A percentile compares a stretch with the other conserved stretches of the same genome.
Conservation (phyloP, 2,797 vertebrate species). For the Trachops cirrhosus region DNA sequence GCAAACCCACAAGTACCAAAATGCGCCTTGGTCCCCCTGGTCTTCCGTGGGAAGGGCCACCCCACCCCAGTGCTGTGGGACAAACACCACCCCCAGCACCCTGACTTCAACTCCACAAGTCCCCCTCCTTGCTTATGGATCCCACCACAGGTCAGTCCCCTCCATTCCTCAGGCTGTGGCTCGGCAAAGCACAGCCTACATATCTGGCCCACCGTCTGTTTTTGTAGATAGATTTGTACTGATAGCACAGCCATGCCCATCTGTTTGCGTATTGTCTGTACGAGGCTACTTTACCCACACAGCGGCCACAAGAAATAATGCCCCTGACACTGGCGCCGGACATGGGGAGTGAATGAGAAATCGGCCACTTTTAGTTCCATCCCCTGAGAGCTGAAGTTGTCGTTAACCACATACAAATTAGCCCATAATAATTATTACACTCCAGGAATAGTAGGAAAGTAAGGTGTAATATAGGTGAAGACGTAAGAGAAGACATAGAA, state of each 20-base stretch:
- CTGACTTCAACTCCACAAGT: not conserved
- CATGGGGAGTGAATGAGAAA: not conserved
- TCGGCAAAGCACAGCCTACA: not conserved
- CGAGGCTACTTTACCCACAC: not conserved
- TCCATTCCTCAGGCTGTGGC: not conserved
- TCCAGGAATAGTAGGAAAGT: not conserved
- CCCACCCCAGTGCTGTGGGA: not conserved
- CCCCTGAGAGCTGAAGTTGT: not conserved
- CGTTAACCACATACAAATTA: not conserved
- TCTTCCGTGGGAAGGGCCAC: not conserved
- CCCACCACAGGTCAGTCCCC: not conserved
- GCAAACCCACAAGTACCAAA: not conserved
- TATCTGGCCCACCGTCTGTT: not conserved
- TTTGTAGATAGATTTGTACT: slow-evolving; percentile 6
- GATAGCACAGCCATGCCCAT: not conserved
- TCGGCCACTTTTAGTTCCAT: not conserved
- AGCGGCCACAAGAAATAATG: not conserved
- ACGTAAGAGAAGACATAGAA: not conserved
- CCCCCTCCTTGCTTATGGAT: not conserved
- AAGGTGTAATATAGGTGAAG: not conserved
- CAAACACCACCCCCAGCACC: not conserved
- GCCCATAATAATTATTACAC: not conserved
- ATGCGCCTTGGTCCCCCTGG: not conserved
- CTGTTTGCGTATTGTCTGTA: not conserved
- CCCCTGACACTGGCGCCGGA: not conserved